phyloP scores from a whole-genome alignment of 2,797 vertebrate genomes.

The Gallinago nigripennis region DNA sequence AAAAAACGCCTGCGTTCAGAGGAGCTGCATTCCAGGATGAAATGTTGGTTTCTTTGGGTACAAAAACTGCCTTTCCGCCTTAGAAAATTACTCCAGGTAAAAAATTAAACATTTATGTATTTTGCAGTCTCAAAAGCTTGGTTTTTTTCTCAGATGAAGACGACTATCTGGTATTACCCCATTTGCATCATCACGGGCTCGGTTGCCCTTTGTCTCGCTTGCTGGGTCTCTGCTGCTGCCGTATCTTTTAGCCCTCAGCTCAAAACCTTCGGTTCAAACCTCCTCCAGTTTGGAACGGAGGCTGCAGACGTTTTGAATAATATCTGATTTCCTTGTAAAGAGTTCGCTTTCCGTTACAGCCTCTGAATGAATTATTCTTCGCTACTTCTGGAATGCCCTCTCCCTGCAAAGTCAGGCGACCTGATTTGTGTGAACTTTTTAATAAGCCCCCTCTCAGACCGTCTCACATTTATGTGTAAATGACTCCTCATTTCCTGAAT shows the following conservation, averaged over 20 bases:
- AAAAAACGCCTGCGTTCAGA: neutral
- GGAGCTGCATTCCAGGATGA: neutral
- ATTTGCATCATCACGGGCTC: rapidly evolving
- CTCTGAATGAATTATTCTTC: neutral
- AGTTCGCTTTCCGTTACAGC: rapidly evolving
- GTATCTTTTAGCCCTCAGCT: rapidly evolving
- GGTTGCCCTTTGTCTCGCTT: too few relatives aligned
- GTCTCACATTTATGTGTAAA: neutral
- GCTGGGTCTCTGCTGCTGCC: neutral
- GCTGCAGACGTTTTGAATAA: neutral
- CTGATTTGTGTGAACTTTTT: neutral
- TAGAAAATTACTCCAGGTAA: neutral
- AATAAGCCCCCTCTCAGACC: neutral
- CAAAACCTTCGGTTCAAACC: neutral
- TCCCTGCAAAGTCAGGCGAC: neutral
- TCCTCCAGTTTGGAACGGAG: neutral
- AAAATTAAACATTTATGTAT: neutral
- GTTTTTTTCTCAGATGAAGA: neutral
- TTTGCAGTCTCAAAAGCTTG: neutral
- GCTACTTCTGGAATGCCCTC: neutral
- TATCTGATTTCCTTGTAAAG: neutral
- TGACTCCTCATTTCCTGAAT: neutral
- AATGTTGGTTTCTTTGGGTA: neutral
- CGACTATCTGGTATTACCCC: neutral
- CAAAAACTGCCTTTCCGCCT: neutral